Evolutionary conservation across 2,797 vertebrate genomes (phyloP).

Genomic region (Pangasius mekongensis): DNA sequence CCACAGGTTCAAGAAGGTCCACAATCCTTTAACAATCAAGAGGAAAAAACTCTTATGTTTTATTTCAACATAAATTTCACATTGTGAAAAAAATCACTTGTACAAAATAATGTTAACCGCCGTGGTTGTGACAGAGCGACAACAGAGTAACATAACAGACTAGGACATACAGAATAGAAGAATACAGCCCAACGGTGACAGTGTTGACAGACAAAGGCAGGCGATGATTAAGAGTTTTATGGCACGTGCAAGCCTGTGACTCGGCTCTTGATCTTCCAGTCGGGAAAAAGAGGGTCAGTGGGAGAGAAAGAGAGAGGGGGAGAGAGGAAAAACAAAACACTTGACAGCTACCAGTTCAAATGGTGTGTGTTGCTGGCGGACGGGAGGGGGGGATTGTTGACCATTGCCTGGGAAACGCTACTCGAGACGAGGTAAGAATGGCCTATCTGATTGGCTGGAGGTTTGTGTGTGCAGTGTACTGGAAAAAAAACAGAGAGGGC

Average conservation of each 20-base stretch:
- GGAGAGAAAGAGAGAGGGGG: conserved; percentile 59
- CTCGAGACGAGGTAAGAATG: conserved; percentile 77
- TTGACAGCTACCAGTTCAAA: conserved; percentile 83
- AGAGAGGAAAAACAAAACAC: conserved; percentile 77
- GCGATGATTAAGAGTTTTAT: conserved; percentile 55
- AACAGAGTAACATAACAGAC: conserved; percentile 69
- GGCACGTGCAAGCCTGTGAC: conserved; percentile 54
- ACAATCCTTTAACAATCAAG: conserved; percentile 70
- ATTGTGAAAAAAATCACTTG: conserved; percentile 93
- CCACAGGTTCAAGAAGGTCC: background rate
- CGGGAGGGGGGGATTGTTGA: conserved; percentile 81
- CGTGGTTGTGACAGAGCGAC: conserved; percentile 70
- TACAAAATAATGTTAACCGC: conserved; percentile 89
- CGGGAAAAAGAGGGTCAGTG: conserved; percentile 59
- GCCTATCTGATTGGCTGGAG: conserved; percentile 78
- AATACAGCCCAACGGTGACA: conserved; percentile 65
- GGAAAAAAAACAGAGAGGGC: conserved; percentile 71
- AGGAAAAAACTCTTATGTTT: conserved; percentile 96
- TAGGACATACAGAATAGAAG: conserved; percentile 49
- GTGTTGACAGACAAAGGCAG: conserved; percentile 54
- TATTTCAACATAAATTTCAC: conserved; percentile 98
- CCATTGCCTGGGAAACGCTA: conserved; percentile 86
- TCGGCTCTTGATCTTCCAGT: conserved; percentile 26
- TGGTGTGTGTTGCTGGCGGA: conserved; percentile 48
- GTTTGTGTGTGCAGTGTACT: conserved; percentile 77